phyloP scores from a whole-genome alignment of 2,113 vertebrate genomes.

The Hassar affinis region DNA sequence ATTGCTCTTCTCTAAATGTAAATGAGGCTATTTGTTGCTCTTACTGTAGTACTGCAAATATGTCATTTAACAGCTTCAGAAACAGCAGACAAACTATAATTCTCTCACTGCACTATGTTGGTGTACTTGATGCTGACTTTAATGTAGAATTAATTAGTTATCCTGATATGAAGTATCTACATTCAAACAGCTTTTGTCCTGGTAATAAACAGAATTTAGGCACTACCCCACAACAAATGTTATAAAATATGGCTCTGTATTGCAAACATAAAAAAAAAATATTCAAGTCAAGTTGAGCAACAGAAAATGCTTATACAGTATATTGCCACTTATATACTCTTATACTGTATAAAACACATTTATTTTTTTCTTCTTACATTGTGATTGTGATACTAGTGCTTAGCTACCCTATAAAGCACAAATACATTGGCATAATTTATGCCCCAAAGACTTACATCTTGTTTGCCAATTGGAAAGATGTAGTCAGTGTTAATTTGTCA shows the following conservation, averaged over 20 bases:
- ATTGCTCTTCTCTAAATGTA: background rate
- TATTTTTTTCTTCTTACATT: background rate
- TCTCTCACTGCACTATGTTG: constrained; percentile 21
- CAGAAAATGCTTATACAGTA: background rate
- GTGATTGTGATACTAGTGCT: background rate
- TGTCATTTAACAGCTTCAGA: background rate
- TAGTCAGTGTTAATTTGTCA: no score
- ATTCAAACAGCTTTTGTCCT: constrained; percentile 69
- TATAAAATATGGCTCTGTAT: background rate
- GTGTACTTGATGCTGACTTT: constrained; percentile 41
- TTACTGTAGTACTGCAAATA: background rate
- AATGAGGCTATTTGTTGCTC: background rate
- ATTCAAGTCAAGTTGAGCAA: background rate
- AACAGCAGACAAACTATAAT: background rate
- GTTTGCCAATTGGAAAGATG: background rate
- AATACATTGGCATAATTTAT: background rate
- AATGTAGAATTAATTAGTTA: constrained; percentile 59
- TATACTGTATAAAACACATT: background rate
- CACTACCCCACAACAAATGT: background rate
- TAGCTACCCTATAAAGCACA: background rate
- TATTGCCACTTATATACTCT: background rate
- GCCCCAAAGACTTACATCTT: no score
- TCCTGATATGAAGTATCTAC: constrained; percentile 68
- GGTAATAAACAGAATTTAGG: constrained; percentile 63
- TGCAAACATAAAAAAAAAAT: background rate